Base-by-base conservation (phyloP, 2,797 vertebrate genomes). In the Pachyuromys duprasi region DNA sequence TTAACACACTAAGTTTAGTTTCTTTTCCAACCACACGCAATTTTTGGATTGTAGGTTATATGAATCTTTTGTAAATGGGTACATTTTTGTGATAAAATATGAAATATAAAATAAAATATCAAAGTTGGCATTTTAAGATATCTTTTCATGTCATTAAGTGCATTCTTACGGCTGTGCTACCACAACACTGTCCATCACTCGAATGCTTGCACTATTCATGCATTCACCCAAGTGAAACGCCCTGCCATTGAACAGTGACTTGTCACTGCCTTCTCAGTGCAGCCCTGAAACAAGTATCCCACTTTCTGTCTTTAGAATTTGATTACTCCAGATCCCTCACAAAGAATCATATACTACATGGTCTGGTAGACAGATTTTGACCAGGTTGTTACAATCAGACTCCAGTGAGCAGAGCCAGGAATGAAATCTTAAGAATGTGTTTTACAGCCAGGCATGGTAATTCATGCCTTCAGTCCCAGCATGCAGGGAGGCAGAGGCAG, bases 181-280 rank as follows among this genome's bases (percentile, higher is more conserved):
- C 0, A 9, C 28, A 5, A 8, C 31, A 14, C 12, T 4, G 5
- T 7, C 3, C 8, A 12, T 3, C 42, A 22, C 42, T 6, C 75
- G 65, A 93, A 55, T 26, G 8, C 33, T 42, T 45, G 70, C n/a
- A n/a, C n/a, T n/a, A n/a, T n/a, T n/a, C n/a, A n/a, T n/a, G n/a
- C 74, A 33, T 36, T 36, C 45, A 36, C n/a, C 45, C 69, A 42
- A 67, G 9, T 13, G 67, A 53, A 55, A 39, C 12, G 74, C 31
- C 18, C 17, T 3, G 17, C 39, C 24, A 22, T 6, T 75, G 55
- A 89, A 36, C 13, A 20, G 2, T 33, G 70, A 60, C 45, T 86
- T 6, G 14, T 9, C 39, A 13, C 42, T 31, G 8, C 36, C 39
- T 24, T 49, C 24, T 49, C 62, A 5, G 5, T 82, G 70, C n/a